These are phyloP conservation scores for Choristoneura rosaceana DNA, from an alignment of 2,888 invertebrate species.

Conservation along the genomic window DNA sequence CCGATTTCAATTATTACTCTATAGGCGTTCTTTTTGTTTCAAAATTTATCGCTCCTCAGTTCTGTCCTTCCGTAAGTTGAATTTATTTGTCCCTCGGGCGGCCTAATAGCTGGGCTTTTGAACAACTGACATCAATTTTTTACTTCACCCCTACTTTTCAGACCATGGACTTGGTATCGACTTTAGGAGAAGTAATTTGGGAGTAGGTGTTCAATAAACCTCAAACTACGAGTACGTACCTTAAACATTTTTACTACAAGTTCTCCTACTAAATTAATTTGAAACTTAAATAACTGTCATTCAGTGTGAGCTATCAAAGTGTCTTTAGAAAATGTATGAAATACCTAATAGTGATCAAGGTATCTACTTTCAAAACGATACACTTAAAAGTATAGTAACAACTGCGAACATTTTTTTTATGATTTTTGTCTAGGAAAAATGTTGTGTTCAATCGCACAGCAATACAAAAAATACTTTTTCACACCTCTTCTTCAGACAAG, in stretches of 20 bases:
- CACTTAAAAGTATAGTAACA: too few species aligned
- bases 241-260: too few species aligned
- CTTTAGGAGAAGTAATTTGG: slow-evolving; percentile 6
- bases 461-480: too few species aligned
- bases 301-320: too few species aligned
- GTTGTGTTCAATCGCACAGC: too few species aligned
- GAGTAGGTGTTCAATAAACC: background rate
- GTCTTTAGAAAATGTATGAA: too few species aligned
- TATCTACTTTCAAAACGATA: too few species aligned
- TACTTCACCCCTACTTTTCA: slow-evolving; percentile 13
- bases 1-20: slow-evolving; percentile 38
- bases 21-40: slow-evolving; percentile 41
- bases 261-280: background rate
- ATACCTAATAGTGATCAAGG: too few species aligned
- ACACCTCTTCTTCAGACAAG: too few species aligned
- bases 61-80: slow-evolving; percentile 28
- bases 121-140: slow-evolving; percentile 40
- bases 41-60: slow-evolving; percentile 37
- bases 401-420: too few species aligned
- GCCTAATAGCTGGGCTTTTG: slow-evolving; percentile 40
- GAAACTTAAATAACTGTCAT: background rate
- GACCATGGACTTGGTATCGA: slow-evolving; percentile 22
- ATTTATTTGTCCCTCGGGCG: slow-evolving; percentile 36
- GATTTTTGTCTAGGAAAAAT: too few species aligned
- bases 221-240: background rate